Conservation (phyloP, 2,888 invertebrate species). For the Psococerastis gibbosa region DNA sequence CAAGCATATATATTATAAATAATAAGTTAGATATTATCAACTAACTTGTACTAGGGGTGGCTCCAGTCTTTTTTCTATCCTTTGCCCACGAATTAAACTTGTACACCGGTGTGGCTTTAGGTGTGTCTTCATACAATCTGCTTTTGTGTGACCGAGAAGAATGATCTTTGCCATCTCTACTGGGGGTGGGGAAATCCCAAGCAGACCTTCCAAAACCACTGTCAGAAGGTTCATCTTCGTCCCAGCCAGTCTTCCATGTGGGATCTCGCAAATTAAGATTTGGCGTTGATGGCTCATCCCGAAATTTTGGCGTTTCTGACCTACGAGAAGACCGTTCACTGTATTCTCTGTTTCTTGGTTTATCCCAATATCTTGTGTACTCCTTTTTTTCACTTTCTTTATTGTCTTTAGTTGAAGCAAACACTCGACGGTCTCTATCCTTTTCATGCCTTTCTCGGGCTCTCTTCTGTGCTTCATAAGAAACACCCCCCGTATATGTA, state of each 20-base stretch:
- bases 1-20: too few species aligned
- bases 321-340: slow-evolving; percentile 16
- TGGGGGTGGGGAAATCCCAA: slow-evolving; percentile 89
- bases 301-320: slow-evolving; percentile 39
- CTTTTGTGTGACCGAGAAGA: slow-evolving; percentile 16
- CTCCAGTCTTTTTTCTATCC: slow-evolving; percentile 42
- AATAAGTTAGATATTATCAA: slow-evolving; percentile 22
- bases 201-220: slow-evolving; percentile 45
- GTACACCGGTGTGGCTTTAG: slow-evolving; percentile 72
- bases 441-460: slow-evolving; percentile 39
- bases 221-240: slow-evolving; percentile 38
- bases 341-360: slow-evolving; percentile 20
- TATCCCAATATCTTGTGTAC: slow-evolving; percentile 20
- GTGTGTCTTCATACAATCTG: slow-evolving; percentile 40
- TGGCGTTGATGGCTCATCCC: slow-evolving; percentile 77
- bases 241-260: slow-evolving; percentile 47
- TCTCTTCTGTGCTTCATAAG: slow-evolving; percentile 53
- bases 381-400: not conserved
- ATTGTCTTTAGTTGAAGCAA: not conserved
- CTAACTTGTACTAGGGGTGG: slow-evolving; percentile 35
- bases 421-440: slow-evolving; percentile 16
- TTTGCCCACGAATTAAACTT: slow-evolving; percentile 64
- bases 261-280: slow-evolving; percentile 40
- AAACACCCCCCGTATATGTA: slow-evolving; percentile 83
- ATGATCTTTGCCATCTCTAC: slow-evolving; percentile 25